Conservation (phyloP, 2,888 invertebrate species). For the Drosophila sordidapex region DNA sequence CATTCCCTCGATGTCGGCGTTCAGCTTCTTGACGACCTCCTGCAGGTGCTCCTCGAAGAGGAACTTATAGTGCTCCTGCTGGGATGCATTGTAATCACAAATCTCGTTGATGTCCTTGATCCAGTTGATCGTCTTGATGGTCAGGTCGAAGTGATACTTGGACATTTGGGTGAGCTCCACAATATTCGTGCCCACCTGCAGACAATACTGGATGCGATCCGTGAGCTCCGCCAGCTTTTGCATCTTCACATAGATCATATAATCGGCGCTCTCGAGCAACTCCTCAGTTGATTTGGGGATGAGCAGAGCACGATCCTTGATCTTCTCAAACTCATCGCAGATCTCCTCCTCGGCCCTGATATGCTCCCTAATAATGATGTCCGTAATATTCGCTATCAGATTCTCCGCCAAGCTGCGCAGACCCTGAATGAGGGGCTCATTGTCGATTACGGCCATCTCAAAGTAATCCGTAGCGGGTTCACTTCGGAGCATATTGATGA, state of each 20-base stretch:
- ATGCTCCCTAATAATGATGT: slow-evolving; percentile 88
- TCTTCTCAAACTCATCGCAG: slow-evolving; percentile 89
- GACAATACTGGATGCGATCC: slow-evolving; percentile 89
- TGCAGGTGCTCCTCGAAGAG: slow-evolving; percentile 93
- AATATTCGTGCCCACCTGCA: slow-evolving; percentile 88
- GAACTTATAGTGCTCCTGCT: slow-evolving; percentile 92
- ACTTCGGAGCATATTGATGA: slow-evolving; percentile 87
- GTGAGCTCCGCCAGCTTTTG: slow-evolving; percentile 89
- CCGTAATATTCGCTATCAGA: slow-evolving; percentile 88
- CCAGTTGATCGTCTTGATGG: slow-evolving; percentile 94
- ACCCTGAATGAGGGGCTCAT: slow-evolving; percentile 88
- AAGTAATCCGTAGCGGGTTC: slow-evolving; percentile 90
- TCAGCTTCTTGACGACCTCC: slow-evolving; percentile 89
- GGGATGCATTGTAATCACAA: slow-evolving; percentile 91
- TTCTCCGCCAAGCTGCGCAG: slow-evolving; percentile 87
- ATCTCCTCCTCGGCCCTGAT: slow-evolving; percentile 89
- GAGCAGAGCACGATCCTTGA: slow-evolving; percentile 89
- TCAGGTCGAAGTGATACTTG: slow-evolving; percentile 91
- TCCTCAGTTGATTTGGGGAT: slow-evolving; percentile 92
- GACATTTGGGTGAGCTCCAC: slow-evolving; percentile 91
- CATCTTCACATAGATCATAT: slow-evolving; percentile 92
- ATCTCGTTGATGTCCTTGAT: slow-evolving; percentile 91
- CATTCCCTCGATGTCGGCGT: slow-evolving; percentile 89
- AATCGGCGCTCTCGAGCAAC: slow-evolving; percentile 91
- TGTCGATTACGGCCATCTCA: slow-evolving; percentile 87